A percentile compares a stretch with the other conserved stretches of the same genome.
These are phyloP conservation scores for Chamaetylas fuelleborni DNA, from an alignment of 2,113 vertebrate species.

Conservation along the genomic window DNA sequence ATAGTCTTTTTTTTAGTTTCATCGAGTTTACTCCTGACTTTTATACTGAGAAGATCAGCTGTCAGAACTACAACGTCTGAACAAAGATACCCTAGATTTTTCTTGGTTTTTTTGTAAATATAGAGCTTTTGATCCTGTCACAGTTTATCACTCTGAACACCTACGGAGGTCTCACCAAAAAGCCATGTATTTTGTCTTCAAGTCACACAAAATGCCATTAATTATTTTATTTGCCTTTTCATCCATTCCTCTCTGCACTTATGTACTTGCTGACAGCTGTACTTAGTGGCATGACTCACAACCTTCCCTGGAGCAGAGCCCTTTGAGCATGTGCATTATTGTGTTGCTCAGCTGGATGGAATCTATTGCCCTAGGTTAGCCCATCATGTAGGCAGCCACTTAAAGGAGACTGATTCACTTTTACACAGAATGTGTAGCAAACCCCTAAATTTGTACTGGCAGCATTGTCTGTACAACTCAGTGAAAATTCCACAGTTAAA, in stretches of 20 bases:
- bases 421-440: not conserved
- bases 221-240: slow-evolving; percentile 15
- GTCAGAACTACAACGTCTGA: not conserved
- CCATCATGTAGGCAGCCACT: not conserved
- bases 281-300: not conserved
- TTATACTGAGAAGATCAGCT: not conserved
- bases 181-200: not conserved
- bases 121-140: not conserved
- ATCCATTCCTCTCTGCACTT: not conserved
- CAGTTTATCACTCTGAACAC: not conserved
- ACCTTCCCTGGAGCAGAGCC: slow-evolving; percentile 14
- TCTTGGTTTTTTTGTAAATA: not conserved
- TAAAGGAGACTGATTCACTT: slow-evolving; percentile 7
- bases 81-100: not conserved
- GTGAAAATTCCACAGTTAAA: not conserved
- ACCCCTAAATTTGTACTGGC: not conserved
- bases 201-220: not conserved
- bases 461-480: not conserved
- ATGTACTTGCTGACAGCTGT: not conserved
- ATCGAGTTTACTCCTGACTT: not conserved
- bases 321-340: not conserved
- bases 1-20: not conserved
- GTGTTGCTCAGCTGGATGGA: slow-evolving; percentile 18
- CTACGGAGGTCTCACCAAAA: not conserved
- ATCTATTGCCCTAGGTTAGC: slow-evolving; percentile 26